Evolutionary conservation across 2,797 vertebrate genomes (phyloP), one percentile per base, ranked within the genome.

Genomic region (Dipus sagitta): DNA sequence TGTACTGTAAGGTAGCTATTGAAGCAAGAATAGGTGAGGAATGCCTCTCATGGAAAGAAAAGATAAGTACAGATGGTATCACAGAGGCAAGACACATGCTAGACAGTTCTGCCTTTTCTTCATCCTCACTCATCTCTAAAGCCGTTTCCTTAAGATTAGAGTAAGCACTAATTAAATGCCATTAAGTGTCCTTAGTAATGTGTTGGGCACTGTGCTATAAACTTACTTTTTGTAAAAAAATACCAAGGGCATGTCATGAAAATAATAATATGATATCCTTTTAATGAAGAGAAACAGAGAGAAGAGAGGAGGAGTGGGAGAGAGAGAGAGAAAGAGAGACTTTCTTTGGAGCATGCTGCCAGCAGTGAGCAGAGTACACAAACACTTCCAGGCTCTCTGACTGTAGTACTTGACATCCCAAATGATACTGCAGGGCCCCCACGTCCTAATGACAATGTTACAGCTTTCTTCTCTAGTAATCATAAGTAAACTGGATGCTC

Each of bases 1-100:
- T 34, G 84, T 83, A 14, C 42, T 83, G n/a, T 74, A 24, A 88
- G 18, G 17, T 32, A 24, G 18, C 21, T 32, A 24, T 58, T 88
- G 8, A 32, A 2, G 17, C 7, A 82, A 78, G 24, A 24, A 15
- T 24, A 38, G 17, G 15, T 84, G 20, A 52, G 9, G 38, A 62
- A 30, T 3, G 12, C 0, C 2, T 34, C 9, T 12, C 32, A 17
- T 1, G 32, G 6, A 54, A 42, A 14, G 4, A 30, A 24, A 67
- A 67, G 20, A 42, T 28, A 79, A 67, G 23, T 32, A 3, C 2
- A 60, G 28, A 3, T 86, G 20, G 17, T 14, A 84, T 84, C 60
- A 11, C 13, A 24, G 12, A 42, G 34, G 21, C 26, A 24, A 42
- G 21, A 84, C 38, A 64, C 26, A 15, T 0, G 14, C 24, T 28